Evolutionary conservation across 2,113 vertebrate species (phyloP).

Genomic region (Crocuta crocuta): DNA sequence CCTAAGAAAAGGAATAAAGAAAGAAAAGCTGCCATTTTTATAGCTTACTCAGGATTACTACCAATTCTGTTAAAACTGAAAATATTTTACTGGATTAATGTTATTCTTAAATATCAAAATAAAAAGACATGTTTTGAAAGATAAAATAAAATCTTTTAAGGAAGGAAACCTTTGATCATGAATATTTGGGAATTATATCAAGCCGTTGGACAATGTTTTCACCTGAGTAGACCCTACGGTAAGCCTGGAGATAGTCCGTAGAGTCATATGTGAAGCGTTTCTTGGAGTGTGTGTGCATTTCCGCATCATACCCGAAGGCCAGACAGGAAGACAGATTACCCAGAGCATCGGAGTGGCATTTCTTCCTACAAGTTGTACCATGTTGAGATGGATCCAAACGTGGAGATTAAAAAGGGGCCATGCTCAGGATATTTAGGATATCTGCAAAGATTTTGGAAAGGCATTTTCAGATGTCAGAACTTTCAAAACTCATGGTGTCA

Average conservation of each 20-base stretch:
- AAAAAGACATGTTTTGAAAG: conserved; percentile 22
- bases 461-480: neutral
- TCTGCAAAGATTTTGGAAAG: neutral
- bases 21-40: conserved; percentile 64
- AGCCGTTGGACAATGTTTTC: neutral
- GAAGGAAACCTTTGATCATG: neutral
- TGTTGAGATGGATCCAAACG: neutral
- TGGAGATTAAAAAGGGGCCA: neutral
- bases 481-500: neutral
- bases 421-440: neutral
- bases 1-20: conserved; percentile 50
- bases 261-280: neutral
- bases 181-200: neutral
- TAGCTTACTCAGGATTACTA: conserved; percentile 4
- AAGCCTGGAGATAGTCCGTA: neutral
- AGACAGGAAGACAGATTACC: neutral
- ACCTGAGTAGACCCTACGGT: neutral
- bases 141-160: conserved; percentile 19
- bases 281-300: neutral
- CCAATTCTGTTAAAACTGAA: conserved; percentile 42
- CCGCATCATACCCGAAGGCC: neutral
- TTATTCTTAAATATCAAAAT: conserved; percentile 58
- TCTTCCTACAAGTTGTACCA: neutral
- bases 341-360: neutral
- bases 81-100: conserved; percentile 58